Base-by-base conservation (phyloP, 2,113 vertebrate species). In the Pandion haliaetus region DNA sequence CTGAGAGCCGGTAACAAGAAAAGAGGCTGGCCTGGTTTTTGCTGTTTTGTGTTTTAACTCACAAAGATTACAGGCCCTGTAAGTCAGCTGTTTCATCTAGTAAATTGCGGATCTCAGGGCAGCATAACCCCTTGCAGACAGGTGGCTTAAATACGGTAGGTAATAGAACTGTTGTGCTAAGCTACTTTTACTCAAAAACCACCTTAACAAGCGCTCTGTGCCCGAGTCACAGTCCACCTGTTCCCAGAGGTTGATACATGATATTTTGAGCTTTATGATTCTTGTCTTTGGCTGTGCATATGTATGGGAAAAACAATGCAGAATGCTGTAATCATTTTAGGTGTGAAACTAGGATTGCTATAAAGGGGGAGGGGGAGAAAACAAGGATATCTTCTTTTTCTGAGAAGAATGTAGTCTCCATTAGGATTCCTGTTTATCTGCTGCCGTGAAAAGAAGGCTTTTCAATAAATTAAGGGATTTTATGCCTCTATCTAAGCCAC, bases 131-230 rank as follows among this genome's bases (percentile, higher is more conserved):
- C 77, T 76, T 95, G 59, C 78, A 96, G 96, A 98, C 99, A 99
- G 99, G 98, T 99, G 99, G 98, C 97, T 98, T 97, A 97, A 97
- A 98, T 94, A 97, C 58, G 28, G 95, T 97, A 97, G 96, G 88
- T 93, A 98, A 98, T 98, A 96, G 95, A 87, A 91, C 89, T 92
- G 65, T 76, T 86, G 82, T 96, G 90, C 95, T 97, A 95, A 97
- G 98, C 97, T 98, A 96, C 96, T 98, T 98, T 98, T 98, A 98
- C 95, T 95, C 93, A 97, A 98, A 97, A 98, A 97, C 93, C 97
- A 97, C 95, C 97, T 96, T 95, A 97, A 98, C 98, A 98, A 99
- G 99, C 98, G 97, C 97, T 98, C 98, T 98, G 80, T 96, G 97
- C 93, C 88, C 94, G 40, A 96, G 93, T 77, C 86, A 95, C 72